Percentiles rank a stretch among this genome's conserved stretches.
phyloP scores from a whole-genome alignment of 1,140 invertebrate genomes.

The Heliothis virescens region DNA sequence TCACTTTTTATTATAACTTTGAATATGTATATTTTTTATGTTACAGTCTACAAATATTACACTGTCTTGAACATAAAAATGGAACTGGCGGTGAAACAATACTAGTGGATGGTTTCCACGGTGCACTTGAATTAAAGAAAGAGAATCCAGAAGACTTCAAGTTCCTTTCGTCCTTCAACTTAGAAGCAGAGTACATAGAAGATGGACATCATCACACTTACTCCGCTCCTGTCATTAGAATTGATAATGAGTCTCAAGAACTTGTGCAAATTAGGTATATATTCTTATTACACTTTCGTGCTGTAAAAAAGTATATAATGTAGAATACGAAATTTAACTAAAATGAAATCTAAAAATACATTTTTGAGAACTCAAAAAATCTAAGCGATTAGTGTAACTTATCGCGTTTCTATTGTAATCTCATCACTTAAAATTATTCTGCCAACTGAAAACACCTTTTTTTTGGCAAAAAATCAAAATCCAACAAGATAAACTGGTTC shows the following conservation, averaged over 20 bases:
- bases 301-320: too few relatives aligned
- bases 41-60: slow-evolving; percentile 89
- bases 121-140: slow-evolving; percentile 86
- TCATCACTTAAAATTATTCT: too few relatives aligned
- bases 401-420: too few relatives aligned
- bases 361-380: too few relatives aligned
- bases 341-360: too few relatives aligned
- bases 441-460: too few relatives aligned
- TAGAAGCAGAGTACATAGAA: slow-evolving; percentile 90
- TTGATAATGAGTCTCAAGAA: slow-evolving; percentile 83
- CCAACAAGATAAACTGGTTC: too few relatives aligned
- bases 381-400: too few relatives aligned
- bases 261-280: slow-evolving; percentile 86
- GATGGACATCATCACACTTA: slow-evolving; percentile 85
- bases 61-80: slow-evolving; percentile 88
- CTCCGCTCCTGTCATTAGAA: slow-evolving; percentile 85
- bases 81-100: slow-evolving; percentile 89
- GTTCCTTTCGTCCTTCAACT: slow-evolving; percentile 84
- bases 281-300: too few relatives aligned
- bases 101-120: slow-evolving; percentile 90
- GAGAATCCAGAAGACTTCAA: slow-evolving; percentile 86
- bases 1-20: not conserved
- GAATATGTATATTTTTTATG: slow-evolving; percentile 42
- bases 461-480: too few relatives aligned
- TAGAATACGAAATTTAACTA: not conserved